Base-by-base conservation (phyloP, 2,113 vertebrate genomes). In the Perca fluviatilis region DNA sequence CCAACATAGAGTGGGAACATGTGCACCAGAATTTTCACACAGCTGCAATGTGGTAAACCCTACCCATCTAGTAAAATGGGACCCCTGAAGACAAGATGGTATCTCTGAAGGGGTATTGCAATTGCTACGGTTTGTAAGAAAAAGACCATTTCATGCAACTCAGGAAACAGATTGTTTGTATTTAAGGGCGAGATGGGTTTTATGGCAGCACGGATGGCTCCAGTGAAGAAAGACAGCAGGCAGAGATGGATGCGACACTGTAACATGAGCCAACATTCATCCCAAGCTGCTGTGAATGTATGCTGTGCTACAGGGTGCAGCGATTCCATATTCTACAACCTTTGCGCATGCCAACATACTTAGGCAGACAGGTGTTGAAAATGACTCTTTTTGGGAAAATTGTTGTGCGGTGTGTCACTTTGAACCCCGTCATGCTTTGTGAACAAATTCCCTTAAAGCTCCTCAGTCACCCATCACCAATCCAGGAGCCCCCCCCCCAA, bases 241-340 rank as follows among this genome's bases (percentile, higher is more conserved):
- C 80, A 80, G 58, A 70, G 77, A 89, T 81, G 27, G 65, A 88
- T 63, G 79, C 6, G 47, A 86, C 77, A 70, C 46, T 61, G 69
- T 53, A 81, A 84, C 74, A 16, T 50, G 81, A 89, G 63, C 77
- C 74, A 74, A 65, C 19, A 23, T 40, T 78, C 36, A 63, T 60
- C 64, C 74, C 47, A 54, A 75, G 81, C 80, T 77, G 86, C 74
- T 81, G 53, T 64, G 21, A 69, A 23, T 74, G 69, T 36, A 74
- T 60, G 43, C 23, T 58, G 27, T 53, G 64, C 27, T 30, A 56
- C 25, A 69, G n/a, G 60, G 57, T 16, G 19, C 51, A 40, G 7
- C 13, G 18, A 19, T 4, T 23, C 30, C 47, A 61, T 40, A 30
- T 27, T 21, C 36, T 54, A 15, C 68, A 74, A 56, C 46, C 25